A percentile compares a stretch with the other conserved stretches of the same genome.
These are phyloP conservation scores for Actinia tenebrosa DNA, from an alignment of 64 coral and sea anemone species.

Conservation along the genomic window DNA sequence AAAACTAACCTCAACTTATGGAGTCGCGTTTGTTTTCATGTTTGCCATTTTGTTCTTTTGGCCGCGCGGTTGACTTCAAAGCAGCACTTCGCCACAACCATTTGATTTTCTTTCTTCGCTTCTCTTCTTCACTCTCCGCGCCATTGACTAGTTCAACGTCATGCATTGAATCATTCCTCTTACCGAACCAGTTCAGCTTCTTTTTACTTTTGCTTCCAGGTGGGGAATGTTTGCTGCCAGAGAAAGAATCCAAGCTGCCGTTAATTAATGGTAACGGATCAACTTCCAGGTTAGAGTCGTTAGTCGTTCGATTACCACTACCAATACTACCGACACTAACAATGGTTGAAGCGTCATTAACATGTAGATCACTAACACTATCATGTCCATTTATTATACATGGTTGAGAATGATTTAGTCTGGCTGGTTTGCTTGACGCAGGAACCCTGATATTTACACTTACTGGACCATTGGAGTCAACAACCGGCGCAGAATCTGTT, in stretches of 20 bases:
- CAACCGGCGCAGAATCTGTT: not conserved
- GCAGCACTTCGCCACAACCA: constrained; percentile 57
- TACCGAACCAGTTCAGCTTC: constrained; percentile 52
- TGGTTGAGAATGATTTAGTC: not conserved
- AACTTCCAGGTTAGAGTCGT: constrained; percentile 1
- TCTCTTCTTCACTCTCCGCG: constrained; percentile 49
- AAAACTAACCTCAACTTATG: not conserved
- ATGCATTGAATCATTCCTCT: constrained; percentile 20
- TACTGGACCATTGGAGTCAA: not conserved
- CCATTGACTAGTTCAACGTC: constrained; percentile 29
- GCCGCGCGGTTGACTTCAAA: constrained; percentile 38
- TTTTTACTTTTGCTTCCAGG: constrained; percentile 38
- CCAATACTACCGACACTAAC: not conserved
- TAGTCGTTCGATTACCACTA: not conserved
- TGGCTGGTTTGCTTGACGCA: not conserved
- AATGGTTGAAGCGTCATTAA: not conserved
- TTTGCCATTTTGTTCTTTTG: constrained; percentile 11
- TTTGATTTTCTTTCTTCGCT: constrained; percentile 36
- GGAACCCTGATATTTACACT: not conserved
- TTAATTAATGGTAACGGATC: not conserved
- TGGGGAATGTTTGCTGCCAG: constrained; percentile 26
- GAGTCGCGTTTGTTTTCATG: not conserved
- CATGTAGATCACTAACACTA: constrained; percentile 8
- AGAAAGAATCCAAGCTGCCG: constrained; percentile 19
- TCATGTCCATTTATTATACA: constrained; percentile 14